Evolutionary conservation across 2,797 vertebrate species (phyloP).

Genomic region (Chelon auratus): DNA sequence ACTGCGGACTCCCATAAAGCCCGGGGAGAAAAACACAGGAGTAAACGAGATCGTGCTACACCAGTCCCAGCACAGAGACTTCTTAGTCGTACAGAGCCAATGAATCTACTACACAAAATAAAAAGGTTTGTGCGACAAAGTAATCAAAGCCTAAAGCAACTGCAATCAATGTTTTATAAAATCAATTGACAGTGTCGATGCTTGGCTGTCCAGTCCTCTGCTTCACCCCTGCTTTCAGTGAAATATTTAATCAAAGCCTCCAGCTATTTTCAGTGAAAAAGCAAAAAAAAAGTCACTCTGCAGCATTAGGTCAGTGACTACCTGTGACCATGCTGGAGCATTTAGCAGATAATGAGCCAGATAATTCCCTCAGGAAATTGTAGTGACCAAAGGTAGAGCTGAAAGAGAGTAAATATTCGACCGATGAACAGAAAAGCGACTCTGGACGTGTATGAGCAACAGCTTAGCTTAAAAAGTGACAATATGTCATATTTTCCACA

Average conservation of each 20-base stretch:
- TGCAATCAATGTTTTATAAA: background rate
- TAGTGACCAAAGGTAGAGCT: background rate
- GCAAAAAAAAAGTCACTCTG: background rate
- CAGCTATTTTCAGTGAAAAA: background rate
- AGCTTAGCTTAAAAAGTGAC: too few relatives aligned
- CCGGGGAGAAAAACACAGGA: background rate
- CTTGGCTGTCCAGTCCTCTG: too few relatives aligned
- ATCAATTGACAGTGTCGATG: too few relatives aligned
- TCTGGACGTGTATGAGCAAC: too few relatives aligned
- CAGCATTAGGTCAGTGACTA: background rate
- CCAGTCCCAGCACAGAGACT: background rate
- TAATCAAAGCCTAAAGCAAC: background rate
- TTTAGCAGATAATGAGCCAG: constrained; percentile 6
- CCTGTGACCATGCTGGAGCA: background rate
- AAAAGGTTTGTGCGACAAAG: background rate
- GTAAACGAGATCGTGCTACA: constrained; percentile 5
- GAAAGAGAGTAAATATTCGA: background rate
- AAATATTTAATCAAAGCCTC: background rate
- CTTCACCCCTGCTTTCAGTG: background rate
- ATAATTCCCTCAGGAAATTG: background rate
- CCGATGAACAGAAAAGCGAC: background rate
- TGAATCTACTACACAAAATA: background rate
- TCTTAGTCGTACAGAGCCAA: background rate
- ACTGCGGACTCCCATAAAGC: constrained; percentile 43
- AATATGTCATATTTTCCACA: too few relatives aligned